Evolutionary conservation across 2,113 vertebrate genomes (phyloP).

Genomic region (Anoplopoma fimbria): DNA sequence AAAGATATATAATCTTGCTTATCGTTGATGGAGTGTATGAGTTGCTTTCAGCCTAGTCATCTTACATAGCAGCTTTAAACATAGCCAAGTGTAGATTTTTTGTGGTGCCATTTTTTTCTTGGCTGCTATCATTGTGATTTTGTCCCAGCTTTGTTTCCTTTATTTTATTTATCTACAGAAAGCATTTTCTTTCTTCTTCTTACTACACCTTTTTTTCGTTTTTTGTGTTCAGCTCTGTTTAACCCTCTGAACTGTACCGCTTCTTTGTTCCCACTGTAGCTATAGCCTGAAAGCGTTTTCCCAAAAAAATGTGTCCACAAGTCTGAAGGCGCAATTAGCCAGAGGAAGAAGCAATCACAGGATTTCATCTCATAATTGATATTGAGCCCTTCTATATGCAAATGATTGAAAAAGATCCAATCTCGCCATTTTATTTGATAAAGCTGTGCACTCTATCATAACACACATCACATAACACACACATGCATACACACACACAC

Average conservation of each 20-base stretch:
- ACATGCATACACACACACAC: conserved; percentile 14
- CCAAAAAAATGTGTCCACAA: background rate
- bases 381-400: conserved; percentile 67
- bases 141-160: no score
- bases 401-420: conserved; percentile 72
- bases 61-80: background rate
- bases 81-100: no score
- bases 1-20: background rate
- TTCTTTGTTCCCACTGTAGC: conserved; percentile 13
- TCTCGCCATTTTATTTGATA: conserved; percentile 56
- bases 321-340: conserved; percentile 64
- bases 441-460: conserved; percentile 59
- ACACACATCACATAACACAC: conserved; percentile 47
- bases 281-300: conserved; percentile 42
- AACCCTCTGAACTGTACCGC: conserved; percentile 35
- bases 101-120: no score
- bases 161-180: background rate
- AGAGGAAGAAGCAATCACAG: conserved; percentile 58
- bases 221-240: conserved; percentile 23
- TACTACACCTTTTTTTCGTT: conserved; percentile 5
- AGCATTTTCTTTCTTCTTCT: background rate
- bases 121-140: no score
- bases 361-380: conserved; percentile 70
- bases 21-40: background rate
- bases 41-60: background rate